A percentile compares a stretch with the other conserved stretches of the same genome.
Evolutionary conservation across 2,797 vertebrate species (phyloP).

Genomic region (Lacerta bilineata): DNA sequence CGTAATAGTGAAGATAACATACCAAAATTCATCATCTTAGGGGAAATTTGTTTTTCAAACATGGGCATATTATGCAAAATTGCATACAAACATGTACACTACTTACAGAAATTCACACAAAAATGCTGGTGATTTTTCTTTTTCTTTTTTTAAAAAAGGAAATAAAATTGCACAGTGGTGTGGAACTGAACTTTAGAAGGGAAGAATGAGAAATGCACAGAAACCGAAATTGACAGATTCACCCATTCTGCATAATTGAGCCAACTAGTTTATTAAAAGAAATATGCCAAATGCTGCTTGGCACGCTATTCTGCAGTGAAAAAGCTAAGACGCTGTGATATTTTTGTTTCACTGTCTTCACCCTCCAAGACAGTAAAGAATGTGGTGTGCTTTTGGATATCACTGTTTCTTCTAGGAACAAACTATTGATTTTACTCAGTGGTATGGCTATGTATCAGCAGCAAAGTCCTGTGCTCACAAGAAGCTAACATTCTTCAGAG

Average conservation of each 20-base stretch:
- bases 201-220: too few relatives aligned
- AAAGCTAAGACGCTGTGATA: not conserved
- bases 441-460: slow-evolving; percentile 13
- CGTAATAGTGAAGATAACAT: too few relatives aligned
- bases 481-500: slow-evolving; percentile 3
- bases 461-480: slow-evolving; percentile 27
- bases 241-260: not conserved
- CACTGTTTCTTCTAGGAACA: slow-evolving; percentile 31
- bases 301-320: not conserved
- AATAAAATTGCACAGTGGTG: too few relatives aligned
- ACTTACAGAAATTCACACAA: too few relatives aligned
- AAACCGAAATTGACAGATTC: too few relatives aligned
- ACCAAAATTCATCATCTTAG: too few relatives aligned
- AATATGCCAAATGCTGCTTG: not conserved
- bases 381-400: slow-evolving; percentile 33
- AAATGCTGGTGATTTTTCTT: too few relatives aligned
- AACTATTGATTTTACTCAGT: slow-evolving; percentile 24
- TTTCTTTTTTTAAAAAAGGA: too few relatives aligned
- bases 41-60: too few relatives aligned
- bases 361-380: slow-evolving; percentile 33
- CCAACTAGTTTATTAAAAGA: not conserved
- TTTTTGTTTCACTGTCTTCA: not conserved
- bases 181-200: too few relatives aligned
- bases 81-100: too few relatives aligned
- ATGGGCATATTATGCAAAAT: too few relatives aligned